These are phyloP conservation scores for Lepus americanus DNA, from an alignment of 2,113 vertebrate species.

Conservation along the genomic window DNA sequence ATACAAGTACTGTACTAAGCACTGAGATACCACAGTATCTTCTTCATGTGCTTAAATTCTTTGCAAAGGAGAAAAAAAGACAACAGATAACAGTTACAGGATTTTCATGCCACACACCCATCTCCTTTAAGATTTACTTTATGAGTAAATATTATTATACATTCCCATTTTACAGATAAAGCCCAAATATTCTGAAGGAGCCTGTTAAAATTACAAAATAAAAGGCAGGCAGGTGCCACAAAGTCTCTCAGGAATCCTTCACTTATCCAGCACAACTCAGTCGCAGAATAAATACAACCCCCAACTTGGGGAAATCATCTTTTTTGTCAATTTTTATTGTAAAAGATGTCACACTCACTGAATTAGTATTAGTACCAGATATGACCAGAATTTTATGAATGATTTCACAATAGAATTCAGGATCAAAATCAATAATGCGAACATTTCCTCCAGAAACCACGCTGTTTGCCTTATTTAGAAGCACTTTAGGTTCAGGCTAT, in stretches of 20 bases:
- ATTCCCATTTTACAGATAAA: background rate
- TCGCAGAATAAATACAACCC: background rate
- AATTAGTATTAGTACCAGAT: background rate
- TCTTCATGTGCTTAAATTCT: background rate
- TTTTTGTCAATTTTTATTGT: background rate
- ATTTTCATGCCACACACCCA: background rate
- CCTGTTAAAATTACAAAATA: background rate
- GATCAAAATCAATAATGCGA: background rate
- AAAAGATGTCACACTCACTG: background rate
- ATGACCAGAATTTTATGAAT: background rate
- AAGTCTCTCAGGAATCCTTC: background rate
- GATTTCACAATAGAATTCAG: background rate
- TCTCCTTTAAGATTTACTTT: background rate
- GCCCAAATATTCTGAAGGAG: constrained; percentile 1
- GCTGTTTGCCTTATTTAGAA: background rate
- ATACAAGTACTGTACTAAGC: background rate
- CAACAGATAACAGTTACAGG: background rate
- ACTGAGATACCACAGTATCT: background rate
- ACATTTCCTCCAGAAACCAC: background rate
- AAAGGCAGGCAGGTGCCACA: background rate
- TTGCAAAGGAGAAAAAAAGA: background rate
- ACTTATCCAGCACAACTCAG: background rate
- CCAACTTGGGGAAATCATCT: background rate
- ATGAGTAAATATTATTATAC: background rate
- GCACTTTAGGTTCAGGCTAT: background rate